phyloP scores from a whole-genome alignment of 2,888 invertebrate genomes.

The Drosophila paracracens region DNA sequence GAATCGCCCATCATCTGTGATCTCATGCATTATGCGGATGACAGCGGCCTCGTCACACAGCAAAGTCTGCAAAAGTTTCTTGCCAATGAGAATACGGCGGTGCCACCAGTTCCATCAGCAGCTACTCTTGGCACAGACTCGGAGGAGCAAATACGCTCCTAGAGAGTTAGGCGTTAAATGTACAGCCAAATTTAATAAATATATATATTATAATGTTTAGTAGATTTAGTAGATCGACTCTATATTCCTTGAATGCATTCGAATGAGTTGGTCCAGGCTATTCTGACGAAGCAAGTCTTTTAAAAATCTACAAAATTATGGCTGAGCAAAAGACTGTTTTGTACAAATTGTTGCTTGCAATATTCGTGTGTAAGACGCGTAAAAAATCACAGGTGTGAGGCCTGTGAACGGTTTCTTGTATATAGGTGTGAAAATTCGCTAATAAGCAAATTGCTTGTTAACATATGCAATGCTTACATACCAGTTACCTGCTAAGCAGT shows the following conservation, averaged over 20 bases:
- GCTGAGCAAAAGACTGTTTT: neutral
- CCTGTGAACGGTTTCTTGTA: no score
- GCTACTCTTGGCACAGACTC: slow-evolving; percentile 19
- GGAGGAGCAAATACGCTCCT: slow-evolving; percentile 64
- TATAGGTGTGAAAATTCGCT: neutral
- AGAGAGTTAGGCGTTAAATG: slow-evolving; percentile 15
- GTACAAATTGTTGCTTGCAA: neutral
- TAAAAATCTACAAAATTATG: neutral
- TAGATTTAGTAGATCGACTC: neutral
- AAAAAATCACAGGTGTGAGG: no score
- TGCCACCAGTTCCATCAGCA: slow-evolving; percentile 17
- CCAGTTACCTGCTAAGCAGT: neutral
- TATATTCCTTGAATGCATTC: neutral
- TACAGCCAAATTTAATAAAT: slow-evolving; percentile 8
- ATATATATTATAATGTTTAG: slow-evolving; percentile 11
- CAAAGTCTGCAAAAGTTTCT: slow-evolving; percentile 61
- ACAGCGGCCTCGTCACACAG: slow-evolving; percentile 89
- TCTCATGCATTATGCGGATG: slow-evolving; percentile 92
- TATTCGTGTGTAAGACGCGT: no score
- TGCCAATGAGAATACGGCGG: slow-evolving; percentile 25
- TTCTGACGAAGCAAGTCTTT: neutral
- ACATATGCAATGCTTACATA: neutral
- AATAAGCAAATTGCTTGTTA: neutral
- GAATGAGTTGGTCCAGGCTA: no score
- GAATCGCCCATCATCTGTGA: slow-evolving; percentile 96